Base-by-base conservation (phyloP, 2,113 vertebrate species). In the Tylochromis polylepis region DNA sequence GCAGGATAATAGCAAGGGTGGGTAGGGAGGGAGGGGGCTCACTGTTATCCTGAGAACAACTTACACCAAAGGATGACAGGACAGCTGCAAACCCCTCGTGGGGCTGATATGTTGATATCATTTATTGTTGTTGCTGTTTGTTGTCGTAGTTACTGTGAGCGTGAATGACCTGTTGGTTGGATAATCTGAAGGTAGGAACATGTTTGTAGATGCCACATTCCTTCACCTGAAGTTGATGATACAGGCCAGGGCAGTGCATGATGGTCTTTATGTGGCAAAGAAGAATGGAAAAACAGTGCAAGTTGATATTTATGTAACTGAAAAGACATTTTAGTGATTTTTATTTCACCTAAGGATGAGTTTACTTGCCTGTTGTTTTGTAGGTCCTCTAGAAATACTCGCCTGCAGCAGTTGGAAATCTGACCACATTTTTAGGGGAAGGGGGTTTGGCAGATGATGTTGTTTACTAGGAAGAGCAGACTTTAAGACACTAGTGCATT, bases 1-100 rank as follows among this genome's bases (percentile, higher is more conserved):
- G 86, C 51, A 75, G 85, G 85, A 78, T 81, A 83, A 90, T 88
- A 57, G 41, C 8, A 72, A 65, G 75, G 11, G 82, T 24, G 57
- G 56, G 70, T n/a, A 58, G 55, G 14, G 56, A 5, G 51, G 36
- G 79, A 22, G 58, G 36, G 31, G 6, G 72, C 53, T 57, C 67
- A 51, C 77, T 89, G 20, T 70, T 82, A 79, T 80, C 77, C 43
- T 3, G 5, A 88, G 46, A 81, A 56, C 18, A 81, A 84, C 86
- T 81, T 46, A 24, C 29, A 86, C 70, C 79, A 83, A 56, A 82
- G 60, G 62, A 56, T 29, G 20, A 67, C 31, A 22, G 49, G 53
- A 67, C 84, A 85, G 86, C 82, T 87, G 89, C 83, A 83, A 55
- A 81, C 5, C 36, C 34, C 22, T 56, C 3, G 14, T 22, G 51